Percentiles rank a stretch among this genome's conserved stretches.
These are phyloP conservation scores for Sitobion miscanthi DNA, from an alignment of 1,140 invertebrate genomes.

Conservation along the genomic window DNA sequence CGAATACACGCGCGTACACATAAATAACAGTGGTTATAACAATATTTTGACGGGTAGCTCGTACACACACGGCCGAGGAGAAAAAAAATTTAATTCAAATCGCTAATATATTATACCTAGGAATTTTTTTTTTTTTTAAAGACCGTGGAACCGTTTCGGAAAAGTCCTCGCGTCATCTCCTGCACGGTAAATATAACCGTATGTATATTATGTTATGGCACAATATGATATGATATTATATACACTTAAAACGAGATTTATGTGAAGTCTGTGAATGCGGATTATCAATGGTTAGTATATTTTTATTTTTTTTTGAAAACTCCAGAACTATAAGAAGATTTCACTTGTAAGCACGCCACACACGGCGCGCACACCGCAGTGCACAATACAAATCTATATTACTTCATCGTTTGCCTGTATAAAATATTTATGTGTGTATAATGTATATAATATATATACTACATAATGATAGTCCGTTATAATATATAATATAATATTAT, in stretches of 20 bases:
- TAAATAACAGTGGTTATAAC: constrained; percentile 33
- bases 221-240: neutral
- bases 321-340: constrained; percentile 11
- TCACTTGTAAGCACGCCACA: neutral
- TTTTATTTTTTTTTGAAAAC: neutral
- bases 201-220: neutral
- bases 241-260: constrained; percentile 38
- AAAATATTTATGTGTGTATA: neutral
- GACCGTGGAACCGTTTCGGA: constrained; percentile 4
- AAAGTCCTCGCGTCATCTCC: neutral
- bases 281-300: constrained; percentile 39
- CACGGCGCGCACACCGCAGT: neutral
- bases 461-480: neutral
- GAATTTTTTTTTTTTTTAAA: neutral
- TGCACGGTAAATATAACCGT: neutral
- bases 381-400: constrained; percentile 18
- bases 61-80: neutral
- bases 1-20: neutral
- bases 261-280: constrained; percentile 40
- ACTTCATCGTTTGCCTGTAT: constrained; percentile 35
- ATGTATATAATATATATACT: neutral
- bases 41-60: constrained; percentile 39
- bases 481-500: too few relatives aligned
- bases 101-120: constrained; percentile 37
- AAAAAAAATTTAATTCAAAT: constrained; percentile 19